These are phyloP conservation scores for Coenonympha arcania DNA, from an alignment of 2,888 invertebrate species.

Conservation along the genomic window DNA sequence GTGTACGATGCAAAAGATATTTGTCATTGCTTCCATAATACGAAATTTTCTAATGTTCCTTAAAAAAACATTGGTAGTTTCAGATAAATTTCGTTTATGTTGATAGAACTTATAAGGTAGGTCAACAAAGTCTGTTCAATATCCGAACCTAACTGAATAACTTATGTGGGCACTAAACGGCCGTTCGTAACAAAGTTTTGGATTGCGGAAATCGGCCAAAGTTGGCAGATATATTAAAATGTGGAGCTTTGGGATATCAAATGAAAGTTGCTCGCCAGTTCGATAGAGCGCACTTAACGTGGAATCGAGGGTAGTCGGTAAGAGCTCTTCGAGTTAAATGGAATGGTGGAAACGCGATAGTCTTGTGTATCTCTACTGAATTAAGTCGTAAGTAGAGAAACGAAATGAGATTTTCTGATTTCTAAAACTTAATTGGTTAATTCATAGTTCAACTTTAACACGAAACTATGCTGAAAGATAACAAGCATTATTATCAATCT, in stretches of 20 bases:
- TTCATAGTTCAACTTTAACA: too few relatives aligned
- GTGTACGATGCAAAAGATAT: too few relatives aligned
- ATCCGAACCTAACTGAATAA: slow-evolving; percentile 12
- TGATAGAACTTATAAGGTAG: neutral
- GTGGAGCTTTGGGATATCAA: slow-evolving; percentile 40
- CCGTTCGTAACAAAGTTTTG: slow-evolving; percentile 25
- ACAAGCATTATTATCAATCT: too few relatives aligned
- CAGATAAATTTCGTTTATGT: neutral
- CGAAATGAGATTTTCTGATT: neutral
- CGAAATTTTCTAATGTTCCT: too few relatives aligned
- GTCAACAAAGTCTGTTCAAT: slow-evolving; percentile 3
- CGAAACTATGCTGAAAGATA: too few relatives aligned
- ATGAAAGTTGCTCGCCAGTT: slow-evolving; percentile 38
- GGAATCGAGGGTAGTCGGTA: slow-evolving; percentile 51
- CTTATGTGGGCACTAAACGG: slow-evolving; percentile 19
- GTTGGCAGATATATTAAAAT: slow-evolving; percentile 44
- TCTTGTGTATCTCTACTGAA: slow-evolving; percentile 48
- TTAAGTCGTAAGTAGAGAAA: slow-evolving; percentile 42
- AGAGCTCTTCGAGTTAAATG: slow-evolving; percentile 54
- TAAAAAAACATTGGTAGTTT: neutral
- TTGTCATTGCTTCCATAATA: too few relatives aligned
- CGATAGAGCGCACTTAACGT: slow-evolving; percentile 52
- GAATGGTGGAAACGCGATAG: slow-evolving; percentile 57
- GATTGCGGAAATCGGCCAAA: slow-evolving; percentile 36
- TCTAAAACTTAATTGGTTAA: too few relatives aligned